Evolutionary conservation across 2,888 invertebrate species (phyloP), one percentile per base, ranked within the genome.

Genomic region (Laothoe populi): DNA sequence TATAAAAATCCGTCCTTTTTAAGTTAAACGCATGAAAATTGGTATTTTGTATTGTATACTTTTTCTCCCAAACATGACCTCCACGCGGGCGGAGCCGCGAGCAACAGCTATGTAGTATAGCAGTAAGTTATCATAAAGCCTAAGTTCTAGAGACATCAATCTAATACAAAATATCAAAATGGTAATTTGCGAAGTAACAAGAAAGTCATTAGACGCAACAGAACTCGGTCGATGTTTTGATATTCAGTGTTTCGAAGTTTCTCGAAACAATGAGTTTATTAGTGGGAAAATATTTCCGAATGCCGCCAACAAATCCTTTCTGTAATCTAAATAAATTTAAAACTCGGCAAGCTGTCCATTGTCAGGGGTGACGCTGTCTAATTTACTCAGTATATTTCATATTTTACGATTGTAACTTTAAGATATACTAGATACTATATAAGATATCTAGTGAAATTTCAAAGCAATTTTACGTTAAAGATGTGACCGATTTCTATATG

Each of bases 301-400:
- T 60, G 26, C 57, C 46, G 57, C 46, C 53, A 60, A 57, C 60
- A 63, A 63, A 77, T 76, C 79, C 75, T 79, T 79, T 73, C 66
- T 64, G 62, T 67, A 73, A 77, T 81, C 76, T 78, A 78, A 81
- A 81, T 81, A 79, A 78, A 81, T 81, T 79, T 78, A 75, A 81
- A 78, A 79, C 73, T 62, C 57, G 16, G 16, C 46, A 40, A 46
- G 16, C 16, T 16, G 16, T 19, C 35, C 35, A 53, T 53, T 53
- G 53, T 35, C 35, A 53, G 53, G 53, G 53, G 8, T 53, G 53
- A 19, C 35, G 35, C 4, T 44, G n/a, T 26, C 16, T 3, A 53
- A 53, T 19, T 35, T 53, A 53, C 35, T 48, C 10, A 16, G 38
- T 13, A 10, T 5, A 4, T 8, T 10, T 35, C 5, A 35, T 10